These are phyloP conservation scores for Liparis tanakae DNA, from an alignment of 2,797 vertebrate genomes.

Conservation along the genomic window DNA sequence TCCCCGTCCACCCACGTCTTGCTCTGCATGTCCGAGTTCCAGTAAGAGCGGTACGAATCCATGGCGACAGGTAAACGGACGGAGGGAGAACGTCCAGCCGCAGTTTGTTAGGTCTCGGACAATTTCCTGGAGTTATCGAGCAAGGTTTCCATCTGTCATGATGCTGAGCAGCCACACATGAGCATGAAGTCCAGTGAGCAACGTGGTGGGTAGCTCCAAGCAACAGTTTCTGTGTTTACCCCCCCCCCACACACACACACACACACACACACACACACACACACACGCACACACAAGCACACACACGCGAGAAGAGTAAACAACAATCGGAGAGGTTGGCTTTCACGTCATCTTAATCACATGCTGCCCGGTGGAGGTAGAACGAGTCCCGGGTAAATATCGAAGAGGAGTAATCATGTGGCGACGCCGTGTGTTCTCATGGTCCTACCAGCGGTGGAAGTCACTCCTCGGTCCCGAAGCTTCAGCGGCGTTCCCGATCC, in stretches of 20 bases:
- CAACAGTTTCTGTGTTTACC: constrained; percentile 75
- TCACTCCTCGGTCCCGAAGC: constrained; percentile 28
- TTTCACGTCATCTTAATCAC: constrained; percentile 61
- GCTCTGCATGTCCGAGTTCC: constrained; percentile 81
- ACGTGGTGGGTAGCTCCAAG: constrained; percentile 58
- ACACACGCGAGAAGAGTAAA: constrained; percentile 65
- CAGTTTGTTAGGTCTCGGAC: constrained; percentile 22
- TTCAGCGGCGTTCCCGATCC: constrained; percentile 53
- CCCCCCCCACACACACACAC: constrained; percentile 34
- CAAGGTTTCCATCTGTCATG: constrained; percentile 19
- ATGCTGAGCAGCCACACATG: constrained; percentile 28
- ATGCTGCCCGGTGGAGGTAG: constrained; percentile 49
- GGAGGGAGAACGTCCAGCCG: constrained; percentile 16
- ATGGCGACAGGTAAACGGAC: constrained; percentile 69
- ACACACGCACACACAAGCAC: constrained; percentile 36
- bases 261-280: constrained; percentile 9
- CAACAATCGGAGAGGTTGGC: constrained; percentile 59
- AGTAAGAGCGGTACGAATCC: constrained; percentile 90
- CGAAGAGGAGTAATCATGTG: constrained; percentile 38
- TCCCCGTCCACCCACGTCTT: constrained; percentile 86
- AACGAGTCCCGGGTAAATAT: constrained; percentile 62
- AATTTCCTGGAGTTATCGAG: constrained; percentile 49
- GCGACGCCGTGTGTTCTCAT: constrained; percentile 1
- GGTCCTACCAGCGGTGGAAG: too few species aligned
- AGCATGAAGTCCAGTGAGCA: constrained; percentile 49